phyloP scores from a whole-genome alignment of 2,888 invertebrate genomes.

The Epirrita christyi region DNA sequence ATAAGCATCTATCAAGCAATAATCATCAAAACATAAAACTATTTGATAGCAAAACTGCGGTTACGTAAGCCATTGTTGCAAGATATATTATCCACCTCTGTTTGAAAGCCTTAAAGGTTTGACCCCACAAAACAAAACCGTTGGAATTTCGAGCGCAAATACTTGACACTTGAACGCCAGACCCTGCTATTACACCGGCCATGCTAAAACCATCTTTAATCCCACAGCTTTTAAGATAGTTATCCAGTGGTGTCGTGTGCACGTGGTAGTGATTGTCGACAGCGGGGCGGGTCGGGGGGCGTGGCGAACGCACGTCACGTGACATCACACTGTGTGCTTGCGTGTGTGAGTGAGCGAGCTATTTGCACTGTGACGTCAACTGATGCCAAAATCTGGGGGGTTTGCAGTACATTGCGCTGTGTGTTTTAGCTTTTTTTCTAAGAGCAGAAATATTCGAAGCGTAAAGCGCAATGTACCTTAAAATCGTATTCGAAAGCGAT shows the following conservation, averaged over 20 bases:
- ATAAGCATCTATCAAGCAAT: conserved; percentile 28
- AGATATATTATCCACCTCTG: conserved; percentile 22
- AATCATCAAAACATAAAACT: conserved; percentile 28
- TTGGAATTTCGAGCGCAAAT: conserved; percentile 40
- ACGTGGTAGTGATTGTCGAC: conserved; percentile 48
- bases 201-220: conserved; percentile 16
- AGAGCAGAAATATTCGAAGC: too few species aligned
- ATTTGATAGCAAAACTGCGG: conserved; percentile 26
- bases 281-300: conserved; percentile 75
- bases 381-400: too few species aligned
- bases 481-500: too few species aligned
- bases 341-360: conserved; percentile 26
- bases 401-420: too few species aligned
- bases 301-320: conserved; percentile 63
- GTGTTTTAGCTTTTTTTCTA: too few species aligned
- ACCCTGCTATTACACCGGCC: conserved; percentile 8
- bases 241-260: conserved; percentile 9
- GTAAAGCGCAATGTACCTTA: too few species aligned
- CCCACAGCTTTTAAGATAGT: conserved; percentile 6
- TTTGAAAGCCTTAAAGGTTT: conserved; percentile 31
- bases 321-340: conserved; percentile 27
- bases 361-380: conserved; percentile 37
- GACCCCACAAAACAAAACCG: conserved; percentile 39
- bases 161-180: conserved; percentile 25
- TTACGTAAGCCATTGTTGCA: conserved; percentile 28